These are phyloP conservation scores for Aphodius sticticus DNA, from an alignment of 2,888 invertebrate genomes.

Conservation along the genomic window DNA sequence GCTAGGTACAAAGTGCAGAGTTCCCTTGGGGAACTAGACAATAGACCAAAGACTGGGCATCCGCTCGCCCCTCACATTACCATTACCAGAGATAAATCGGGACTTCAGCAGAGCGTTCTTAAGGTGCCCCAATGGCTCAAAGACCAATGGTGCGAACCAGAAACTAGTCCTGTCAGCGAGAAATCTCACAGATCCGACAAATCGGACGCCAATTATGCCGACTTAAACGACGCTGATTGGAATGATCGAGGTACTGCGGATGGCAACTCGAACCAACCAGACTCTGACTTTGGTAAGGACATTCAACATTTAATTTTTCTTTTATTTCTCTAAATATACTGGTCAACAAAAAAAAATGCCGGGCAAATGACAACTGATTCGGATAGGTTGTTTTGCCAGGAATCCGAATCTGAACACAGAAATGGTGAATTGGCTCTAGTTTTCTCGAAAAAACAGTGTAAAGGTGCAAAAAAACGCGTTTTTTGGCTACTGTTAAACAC, in stretches of 20 bases:
- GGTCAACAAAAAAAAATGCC: too few relatives aligned
- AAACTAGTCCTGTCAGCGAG: slow-evolving; percentile 56
- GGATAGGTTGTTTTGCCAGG: too few relatives aligned
- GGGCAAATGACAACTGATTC: too few relatives aligned
- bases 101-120: slow-evolving; percentile 83
- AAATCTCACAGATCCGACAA: slow-evolving; percentile 61
- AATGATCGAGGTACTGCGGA: slow-evolving; percentile 80
- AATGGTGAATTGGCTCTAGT: too few relatives aligned
- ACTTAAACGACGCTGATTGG: slow-evolving; percentile 71
- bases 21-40: slow-evolving; percentile 83
- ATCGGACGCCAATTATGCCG: slow-evolving; percentile 62
- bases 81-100: slow-evolving; percentile 88
- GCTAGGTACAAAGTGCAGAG: slow-evolving; percentile 87
- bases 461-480: too few relatives aligned
- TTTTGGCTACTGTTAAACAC: too few relatives aligned
- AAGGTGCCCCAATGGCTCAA: slow-evolving; percentile 84
- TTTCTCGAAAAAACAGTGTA: too few relatives aligned
- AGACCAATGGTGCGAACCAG: slow-evolving; percentile 66
- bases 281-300: slow-evolving; percentile 79
- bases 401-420: too few relatives aligned
- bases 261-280: slow-evolving; percentile 86
- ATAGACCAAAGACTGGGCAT: slow-evolving; percentile 78
- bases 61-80: slow-evolving; percentile 88
- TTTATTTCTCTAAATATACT: slow-evolving; percentile 9
- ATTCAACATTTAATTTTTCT: neutral